Base-by-base conservation (phyloP, 2,797 vertebrate species). In the Varecia variegata region DNA sequence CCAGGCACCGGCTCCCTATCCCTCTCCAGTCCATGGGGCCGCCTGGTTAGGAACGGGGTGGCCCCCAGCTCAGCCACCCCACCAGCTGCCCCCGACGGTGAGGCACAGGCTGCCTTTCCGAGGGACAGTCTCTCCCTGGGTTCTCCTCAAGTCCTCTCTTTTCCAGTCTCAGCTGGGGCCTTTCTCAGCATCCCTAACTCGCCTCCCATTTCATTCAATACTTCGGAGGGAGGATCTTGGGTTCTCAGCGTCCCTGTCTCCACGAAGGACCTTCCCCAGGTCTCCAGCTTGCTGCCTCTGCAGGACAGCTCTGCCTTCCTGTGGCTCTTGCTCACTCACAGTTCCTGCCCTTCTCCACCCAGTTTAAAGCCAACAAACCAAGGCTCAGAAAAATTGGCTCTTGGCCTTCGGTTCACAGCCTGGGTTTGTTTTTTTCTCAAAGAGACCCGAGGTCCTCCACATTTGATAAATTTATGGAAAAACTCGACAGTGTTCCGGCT, bases 1-100 rank as follows among this genome's bases (percentile, higher is more conserved):
- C 5, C 3, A 25, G 21, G 54, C 38, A 10, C n/a, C 9, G 3
- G 15, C 0, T 30, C 21, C 54, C 20, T 4, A 13, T 2, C 54
- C 2, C 3, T 2, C 27, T 23, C 11, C 25, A 27, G 25, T 58
- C 56, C 11, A 1, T 4, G 54, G 4, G 35, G 35, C 81, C 12
- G 14, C 3, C 73, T 25, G 1, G 15, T 25, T 0, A 0, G 2
- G 3, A 60, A 43, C n/a, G 47, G 30, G 32, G 32, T 0, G 2
- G 18, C 32, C 21, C 40, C 38, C 15, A 5, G 35, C 40, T 60
- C 4, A 0, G 1, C 45, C 20, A 23, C 52, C 23, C 40, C 38
- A 0, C 10, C 1, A 27, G 18, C 52, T 32, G 58, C 5, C 20
- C 15, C 3, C 2, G 4, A 23, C 1, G 0, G 56, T 1, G 2